Evolutionary conservation across 2,888 invertebrate genomes (phyloP).

Genomic region (Noctua janthe): DNA sequence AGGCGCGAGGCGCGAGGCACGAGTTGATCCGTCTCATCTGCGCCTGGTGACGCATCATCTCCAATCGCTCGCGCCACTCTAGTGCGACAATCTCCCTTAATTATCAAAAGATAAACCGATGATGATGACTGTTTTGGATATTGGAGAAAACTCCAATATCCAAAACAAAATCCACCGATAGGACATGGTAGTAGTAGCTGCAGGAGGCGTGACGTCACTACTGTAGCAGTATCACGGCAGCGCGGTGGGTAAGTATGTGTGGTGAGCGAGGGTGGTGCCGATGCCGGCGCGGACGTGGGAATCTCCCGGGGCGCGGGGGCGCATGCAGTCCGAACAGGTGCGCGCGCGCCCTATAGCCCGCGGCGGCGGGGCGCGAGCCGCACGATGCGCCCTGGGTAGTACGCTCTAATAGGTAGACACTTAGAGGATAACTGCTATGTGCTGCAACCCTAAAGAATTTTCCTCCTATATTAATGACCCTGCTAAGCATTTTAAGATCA

Average conservation of each 20-base stretch:
- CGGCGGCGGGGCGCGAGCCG: conserved; percentile 24
- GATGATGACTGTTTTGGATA: too few relatives aligned
- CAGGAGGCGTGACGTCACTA: not conserved
- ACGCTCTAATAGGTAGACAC: conserved; percentile 1
- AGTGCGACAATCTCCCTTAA: not conserved
- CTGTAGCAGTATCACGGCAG: not conserved
- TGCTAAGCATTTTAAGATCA: too few relatives aligned
- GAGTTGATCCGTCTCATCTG: conserved; percentile 26
- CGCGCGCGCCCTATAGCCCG: conserved; percentile 52
- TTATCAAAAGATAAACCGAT: too few relatives aligned
- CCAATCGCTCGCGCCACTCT: not conserved
- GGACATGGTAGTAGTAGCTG: not conserved
- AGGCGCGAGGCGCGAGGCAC: conserved; percentile 2
- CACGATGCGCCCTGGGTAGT: conserved; percentile 9
- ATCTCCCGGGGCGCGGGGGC: conserved; percentile 53
- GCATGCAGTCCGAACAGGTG: conserved; percentile 56
- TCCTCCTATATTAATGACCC: too few relatives aligned
- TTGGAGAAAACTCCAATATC: too few relatives aligned
- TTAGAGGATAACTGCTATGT: not conserved
- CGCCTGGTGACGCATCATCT: conserved; percentile 21
- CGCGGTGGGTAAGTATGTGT: not conserved
- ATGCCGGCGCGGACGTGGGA: conserved; percentile 35
- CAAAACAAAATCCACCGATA: not conserved
- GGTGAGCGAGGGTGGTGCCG: not conserved
- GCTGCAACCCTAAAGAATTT: too few relatives aligned